phyloP scores from a whole-genome alignment of 2,888 invertebrate genomes.

The Pandemis cinnamomeana region DNA sequence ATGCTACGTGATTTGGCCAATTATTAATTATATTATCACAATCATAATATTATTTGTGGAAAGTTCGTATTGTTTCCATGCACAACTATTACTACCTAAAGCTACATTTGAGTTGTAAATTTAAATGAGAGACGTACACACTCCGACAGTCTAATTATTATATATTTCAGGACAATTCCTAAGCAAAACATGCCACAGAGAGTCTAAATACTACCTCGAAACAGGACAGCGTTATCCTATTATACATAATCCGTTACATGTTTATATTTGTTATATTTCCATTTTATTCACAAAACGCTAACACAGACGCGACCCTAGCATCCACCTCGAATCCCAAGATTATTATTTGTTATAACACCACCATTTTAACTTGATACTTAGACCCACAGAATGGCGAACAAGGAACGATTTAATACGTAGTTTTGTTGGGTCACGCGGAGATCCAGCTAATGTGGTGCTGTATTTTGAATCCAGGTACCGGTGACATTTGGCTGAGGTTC shows the following conservation, averaged over 20 bases:
- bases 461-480: constrained; percentile 56
- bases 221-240: background rate
- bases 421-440: constrained; percentile 23
- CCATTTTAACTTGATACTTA: constrained; percentile 36
- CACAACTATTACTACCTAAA: background rate
- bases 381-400: constrained; percentile 26
- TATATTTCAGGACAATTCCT: background rate
- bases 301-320: constrained; percentile 27
- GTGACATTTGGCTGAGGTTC: constrained; percentile 69
- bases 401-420: constrained; percentile 39
- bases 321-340: constrained; percentile 37
- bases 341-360: constrained; percentile 33
- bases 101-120: background rate
- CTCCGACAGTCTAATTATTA: too few relatives aligned
- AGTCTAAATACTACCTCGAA: background rate
- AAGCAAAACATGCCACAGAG: background rate
- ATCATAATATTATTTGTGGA: background rate
- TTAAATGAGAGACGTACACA: too few relatives aligned
- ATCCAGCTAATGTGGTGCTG: constrained; percentile 40
- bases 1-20: background rate
- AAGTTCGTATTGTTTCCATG: background rate
- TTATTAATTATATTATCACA: background rate
- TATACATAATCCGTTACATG: constrained; percentile 12
- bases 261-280: constrained; percentile 28
- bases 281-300: constrained; percentile 37